phyloP scores from a whole-genome alignment of 2,888 invertebrate species.

The Tromatobia lineatoria region DNA sequence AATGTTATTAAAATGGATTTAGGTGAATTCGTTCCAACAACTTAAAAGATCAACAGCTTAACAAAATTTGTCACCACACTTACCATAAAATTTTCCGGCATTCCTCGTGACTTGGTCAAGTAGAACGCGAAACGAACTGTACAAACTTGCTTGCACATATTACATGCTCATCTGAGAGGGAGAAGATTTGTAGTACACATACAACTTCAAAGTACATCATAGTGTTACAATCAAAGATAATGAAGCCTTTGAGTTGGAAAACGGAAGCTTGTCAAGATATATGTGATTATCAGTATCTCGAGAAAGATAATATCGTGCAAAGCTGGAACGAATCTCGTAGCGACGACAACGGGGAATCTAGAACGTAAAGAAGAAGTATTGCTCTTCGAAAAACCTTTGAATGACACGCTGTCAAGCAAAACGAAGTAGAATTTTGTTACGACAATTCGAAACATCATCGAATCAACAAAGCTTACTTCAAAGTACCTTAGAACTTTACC shows the following conservation, averaged over 20 bases:
- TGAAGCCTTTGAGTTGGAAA: not conserved
- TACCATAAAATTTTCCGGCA: not conserved
- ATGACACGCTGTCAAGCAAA: not conserved
- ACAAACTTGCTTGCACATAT: no score
- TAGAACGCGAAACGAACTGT: not conserved
- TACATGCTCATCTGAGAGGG: no score
- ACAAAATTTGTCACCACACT: not conserved
- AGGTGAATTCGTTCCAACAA: constrained; percentile 13
- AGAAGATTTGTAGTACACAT: no score
- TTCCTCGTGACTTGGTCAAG: constrained; percentile 29
- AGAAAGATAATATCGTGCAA: not conserved
- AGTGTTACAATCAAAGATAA: not conserved
- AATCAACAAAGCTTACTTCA: no score
- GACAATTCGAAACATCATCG: not conserved
- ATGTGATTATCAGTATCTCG: not conserved
- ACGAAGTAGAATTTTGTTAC: not conserved
- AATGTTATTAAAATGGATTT: no score
- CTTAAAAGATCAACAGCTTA: not conserved
- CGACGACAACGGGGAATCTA: no score
- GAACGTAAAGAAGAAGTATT: not conserved
- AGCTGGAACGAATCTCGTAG: no score
- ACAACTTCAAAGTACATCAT: not conserved
- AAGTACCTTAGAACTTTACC: no score
- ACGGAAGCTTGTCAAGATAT: not conserved
- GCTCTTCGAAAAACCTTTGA: not conserved